These are phyloP conservation scores for Candidula unifasciata DNA, from an alignment of 2,888 invertebrate species.

Conservation along the genomic window DNA sequence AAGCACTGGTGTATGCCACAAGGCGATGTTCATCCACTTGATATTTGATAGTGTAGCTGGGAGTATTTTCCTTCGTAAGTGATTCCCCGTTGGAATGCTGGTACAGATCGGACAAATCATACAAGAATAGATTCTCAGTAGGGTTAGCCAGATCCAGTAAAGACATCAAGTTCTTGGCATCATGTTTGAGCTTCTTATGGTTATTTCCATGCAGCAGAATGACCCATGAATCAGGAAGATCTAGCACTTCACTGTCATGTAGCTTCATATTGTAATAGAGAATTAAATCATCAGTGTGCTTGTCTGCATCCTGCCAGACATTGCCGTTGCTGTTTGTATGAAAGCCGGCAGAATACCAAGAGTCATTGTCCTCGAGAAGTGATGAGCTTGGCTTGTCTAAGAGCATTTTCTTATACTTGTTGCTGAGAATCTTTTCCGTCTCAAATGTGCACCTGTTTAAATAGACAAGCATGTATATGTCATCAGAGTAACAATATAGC, in stretches of 20 bases:
- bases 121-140: conserved; percentile 59
- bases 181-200: conserved; percentile 60
- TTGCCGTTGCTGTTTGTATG: conserved; percentile 61
- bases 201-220: conserved; percentile 65
- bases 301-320: conserved; percentile 69
- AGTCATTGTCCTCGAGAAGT: conserved; percentile 52
- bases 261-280: conserved; percentile 63
- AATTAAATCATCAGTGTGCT: conserved; percentile 65
- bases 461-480: not conserved
- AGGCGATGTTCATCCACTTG: conserved; percentile 70
- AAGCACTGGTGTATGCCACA: conserved; percentile 66
- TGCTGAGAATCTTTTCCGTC: conserved; percentile 62
- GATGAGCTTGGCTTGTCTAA: conserved; percentile 53
- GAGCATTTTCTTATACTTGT: conserved; percentile 60
- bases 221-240: conserved; percentile 61
- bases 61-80: not conserved
- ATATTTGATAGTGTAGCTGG: conserved; percentile 57
- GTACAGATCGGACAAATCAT: conserved; percentile 66
- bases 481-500: too few species aligned
- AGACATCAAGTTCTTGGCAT: conserved; percentile 61
- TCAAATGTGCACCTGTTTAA: conserved; percentile 54
- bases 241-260: not conserved
- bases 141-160: conserved; percentile 27
- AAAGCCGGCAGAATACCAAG: conserved; percentile 68
- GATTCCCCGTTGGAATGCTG: conserved; percentile 19